A percentile compares a stretch with the other conserved stretches of the same genome.
These are phyloP conservation scores for Sussaba pulchella DNA, from an alignment of 2,888 invertebrate genomes.

Conservation along the genomic window DNA sequence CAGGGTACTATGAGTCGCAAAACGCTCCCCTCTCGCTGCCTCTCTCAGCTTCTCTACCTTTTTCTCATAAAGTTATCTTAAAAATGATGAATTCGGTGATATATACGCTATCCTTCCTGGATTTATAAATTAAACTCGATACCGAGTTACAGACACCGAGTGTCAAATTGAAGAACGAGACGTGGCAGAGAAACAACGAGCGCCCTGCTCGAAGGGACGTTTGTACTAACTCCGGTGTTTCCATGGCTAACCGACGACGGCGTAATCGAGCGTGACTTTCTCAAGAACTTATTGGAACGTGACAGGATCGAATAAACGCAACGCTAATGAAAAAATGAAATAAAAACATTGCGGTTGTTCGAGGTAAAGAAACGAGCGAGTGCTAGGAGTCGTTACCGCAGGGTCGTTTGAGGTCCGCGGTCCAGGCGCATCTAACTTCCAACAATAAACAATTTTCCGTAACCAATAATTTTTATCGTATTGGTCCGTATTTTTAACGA, in stretches of 20 bases:
- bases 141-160: conserved; percentile 1
- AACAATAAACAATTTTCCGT: conserved; percentile 27
- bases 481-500: too few species aligned
- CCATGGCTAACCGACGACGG: not conserved
- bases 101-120: conserved; percentile 7
- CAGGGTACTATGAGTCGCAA: conserved; percentile 14
- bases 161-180: conserved; percentile 30
- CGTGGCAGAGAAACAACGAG: conserved; percentile 2
- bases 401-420: conserved; percentile 53
- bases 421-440: not conserved
- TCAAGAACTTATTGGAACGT: conserved; percentile 57
- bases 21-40: too few species aligned
- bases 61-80: conserved; percentile 31
- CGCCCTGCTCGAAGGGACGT: conserved; percentile 11
- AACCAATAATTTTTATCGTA: not conserved
- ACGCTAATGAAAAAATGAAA: conserved; percentile 51
- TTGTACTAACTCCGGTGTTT: not conserved
- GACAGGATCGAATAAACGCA: conserved; percentile 55
- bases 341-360: conserved; percentile 45
- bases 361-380: conserved; percentile 31
- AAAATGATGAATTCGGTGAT: not conserved
- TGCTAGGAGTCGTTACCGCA: conserved; percentile 57
- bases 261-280: conserved; percentile 60
- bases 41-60: not conserved
- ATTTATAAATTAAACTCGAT: conserved; percentile 39